phyloP scores from a whole-genome alignment of 1,140 invertebrate species.

The Listronotus oregonensis region DNA sequence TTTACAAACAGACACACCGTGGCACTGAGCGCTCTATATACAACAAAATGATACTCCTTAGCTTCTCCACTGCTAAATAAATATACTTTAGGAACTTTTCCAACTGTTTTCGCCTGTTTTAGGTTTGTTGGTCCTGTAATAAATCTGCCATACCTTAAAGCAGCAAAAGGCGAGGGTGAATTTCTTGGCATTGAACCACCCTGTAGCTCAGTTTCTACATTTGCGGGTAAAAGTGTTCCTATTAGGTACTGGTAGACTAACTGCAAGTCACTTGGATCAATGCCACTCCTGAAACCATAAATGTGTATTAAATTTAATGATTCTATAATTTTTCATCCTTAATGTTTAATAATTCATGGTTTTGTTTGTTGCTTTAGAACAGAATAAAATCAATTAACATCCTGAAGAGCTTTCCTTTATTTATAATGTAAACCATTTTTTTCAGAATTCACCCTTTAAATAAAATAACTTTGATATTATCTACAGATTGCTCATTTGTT shows the following conservation, averaged over 20 bases:
- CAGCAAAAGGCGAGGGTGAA: conserved; percentile 56
- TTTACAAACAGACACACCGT: conserved; percentile 78
- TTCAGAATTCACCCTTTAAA: too few relatives aligned
- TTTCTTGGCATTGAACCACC: conserved; percentile 61
- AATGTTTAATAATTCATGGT: too few relatives aligned
- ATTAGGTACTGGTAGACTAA: conserved; percentile 82
- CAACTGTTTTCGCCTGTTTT: conserved; percentile 65
- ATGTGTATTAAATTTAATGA: too few relatives aligned
- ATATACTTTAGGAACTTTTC: conserved; percentile 74
- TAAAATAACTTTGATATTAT: too few relatives aligned
- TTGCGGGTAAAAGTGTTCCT: conserved; percentile 73
- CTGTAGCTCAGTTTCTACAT: conserved; percentile 75
- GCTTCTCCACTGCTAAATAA: conserved; percentile 62
- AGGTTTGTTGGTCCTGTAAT: conserved; percentile 71
- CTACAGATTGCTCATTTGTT: too few relatives aligned
- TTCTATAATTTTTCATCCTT: too few relatives aligned
- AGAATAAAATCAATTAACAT: too few relatives aligned
- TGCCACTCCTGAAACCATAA: conserved; percentile 76
- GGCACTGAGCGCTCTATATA: conserved; percentile 79
- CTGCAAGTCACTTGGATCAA: conserved; percentile 81
- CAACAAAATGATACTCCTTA: conserved; percentile 72
- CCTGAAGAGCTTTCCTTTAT: too few relatives aligned
- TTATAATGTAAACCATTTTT: too few relatives aligned
- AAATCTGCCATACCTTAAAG: conserved; percentile 69
- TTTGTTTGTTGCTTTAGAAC: too few relatives aligned